Base-by-base conservation (phyloP, 2,113 vertebrate species). In the Chaenogobius annularis region DNA sequence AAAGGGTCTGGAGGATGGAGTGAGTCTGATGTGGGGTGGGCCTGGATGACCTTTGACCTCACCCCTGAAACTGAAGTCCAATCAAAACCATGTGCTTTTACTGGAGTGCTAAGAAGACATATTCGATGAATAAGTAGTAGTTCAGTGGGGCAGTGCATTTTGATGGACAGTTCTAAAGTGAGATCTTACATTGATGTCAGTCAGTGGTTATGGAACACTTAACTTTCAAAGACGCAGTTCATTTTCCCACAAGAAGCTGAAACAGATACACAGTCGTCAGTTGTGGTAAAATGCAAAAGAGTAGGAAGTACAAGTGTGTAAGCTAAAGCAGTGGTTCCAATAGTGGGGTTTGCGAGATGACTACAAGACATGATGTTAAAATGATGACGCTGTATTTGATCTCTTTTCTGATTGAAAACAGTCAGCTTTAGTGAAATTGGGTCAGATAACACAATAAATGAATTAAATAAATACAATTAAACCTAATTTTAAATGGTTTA, bases 71-170 rank as follows among this genome's bases (percentile, higher is more conserved):
- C 64, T 26, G 8, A 84, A 81, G 72, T 44, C 66, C 73, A 75
- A 90, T 88, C 69, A 70, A 62, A 85, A 90, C 79, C 90, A 90
- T 13, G 71, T 90, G 85, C 48, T 69, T 15, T 15, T 63, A 43
- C 15, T 17, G 40, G 69, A 73, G 61, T 15, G 56, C 61, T 76
- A 68, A 70, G 75, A 62, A 77, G 61, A 78, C 75, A 59, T 14
- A 9, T 78, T 63, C 75, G 82, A 81, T 61, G 58, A 79, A 84
- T 75, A 54, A 10, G 50, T 68, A 10, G 50, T 68, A 54, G 58
- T 66, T 26, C 44, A 5, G 8, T 20, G 44, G 54, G 22, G 63
- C 22, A 22, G 65, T 35, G 20, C 23, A 58, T 46, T 64, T 46
- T 58, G 80, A 81, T 17, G 59, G 66, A 72, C 52, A 81, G 22